Evolutionary conservation across 1,140 invertebrate species (phyloP), one percentile per base, ranked within the genome.

Genomic region (Wasmannia auropunctata): DNA sequence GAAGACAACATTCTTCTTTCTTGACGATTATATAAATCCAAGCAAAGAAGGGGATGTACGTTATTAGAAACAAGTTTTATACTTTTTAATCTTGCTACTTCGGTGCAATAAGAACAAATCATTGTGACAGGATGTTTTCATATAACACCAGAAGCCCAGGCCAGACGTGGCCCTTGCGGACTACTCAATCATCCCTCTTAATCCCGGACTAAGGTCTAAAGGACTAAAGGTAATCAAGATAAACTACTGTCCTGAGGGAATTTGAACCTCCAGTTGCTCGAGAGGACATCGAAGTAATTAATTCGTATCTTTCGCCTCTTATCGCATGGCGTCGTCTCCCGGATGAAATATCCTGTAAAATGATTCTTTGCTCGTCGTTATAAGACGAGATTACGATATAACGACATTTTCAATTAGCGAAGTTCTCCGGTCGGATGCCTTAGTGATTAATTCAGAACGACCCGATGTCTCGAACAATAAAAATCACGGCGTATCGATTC

Each of bases 211-310:
- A 90, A 90, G 76, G 89, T 90, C 89, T 81, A 86, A 90, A 90
- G 89, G 89, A 90, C 88, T 91, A 90, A 88, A 91, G 90, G 88
- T 91, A 91, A 91, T 91, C 90, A 91, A 91, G 90, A 90, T 91
- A 91, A 90, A 90, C 89, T 91, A 88, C 89, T 90, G 84, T 90
- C 88, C 84, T 70, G 76, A 85, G 86, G 72, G 88, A 90, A 84
- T 90, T 90, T 88, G 89, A 90, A 90, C 86, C 89, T 90, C 79
- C 87, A 65, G 86, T 69, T 87, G 63, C 87, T 86, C 70, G 85
- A 88, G 84, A 88, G 87, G 88, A 90, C 89, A 91, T 90, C 86
- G 89, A 90, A 90, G 89, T 91, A 90, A 91, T 91, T 91, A 91
- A 91, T 91, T 91, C 89, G 86, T 91, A 90, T 91, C 89, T 90